Evolutionary conservation across 1,140 invertebrate genomes (phyloP), one percentile per base, ranked within the genome.

Genomic region (Drosophila quadrilineata): DNA sequence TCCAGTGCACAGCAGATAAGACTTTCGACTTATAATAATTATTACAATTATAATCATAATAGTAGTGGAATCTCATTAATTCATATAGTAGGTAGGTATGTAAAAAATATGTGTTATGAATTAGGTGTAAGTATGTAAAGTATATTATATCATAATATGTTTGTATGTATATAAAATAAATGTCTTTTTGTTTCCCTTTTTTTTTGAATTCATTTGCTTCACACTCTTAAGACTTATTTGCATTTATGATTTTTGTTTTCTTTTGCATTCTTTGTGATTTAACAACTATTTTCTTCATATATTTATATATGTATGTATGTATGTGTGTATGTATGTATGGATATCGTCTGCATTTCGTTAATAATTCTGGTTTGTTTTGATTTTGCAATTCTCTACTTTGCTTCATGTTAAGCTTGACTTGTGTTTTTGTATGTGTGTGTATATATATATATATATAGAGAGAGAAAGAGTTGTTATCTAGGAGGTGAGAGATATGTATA

Each of bases 81-180:
- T 59, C 33, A 75, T 56, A 9, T 45, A n/a, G 19, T 8, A 22
- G 16, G 40, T 24, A 26, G 17, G 26, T 45, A 26, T 28, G 40
- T 38, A 24, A 16, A 35, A 35, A 16, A 50, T 63, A 35, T 63
- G 12, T 40, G 26, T 24, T 69, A 45, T 24, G 50, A 54, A 33
- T 40, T 57, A 71, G n/a, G n/a, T 46, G 43, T 46, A 22, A 16
- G 31, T 52, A 26, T 26, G 21, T 49, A 9, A 35, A 14, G 17
- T 35, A 35, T 50, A n/a, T n/a, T n/a, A 52, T 74, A 70, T 60
- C 62, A 68, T 62, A 58, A 21, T 70, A 75, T 69, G 22, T n/a
- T n/a, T n/a, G n/a, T n/a, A n/a, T n/a, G n/a, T n/a, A n/a, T 65
- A 65, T 58, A 60, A 66, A 75, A 67, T 76, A 82, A 76, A 82